A percentile compares a stretch with the other conserved stretches of the same genome.
Conservation (phyloP, 2,113 vertebrate species). For the Martes martes region DNA sequence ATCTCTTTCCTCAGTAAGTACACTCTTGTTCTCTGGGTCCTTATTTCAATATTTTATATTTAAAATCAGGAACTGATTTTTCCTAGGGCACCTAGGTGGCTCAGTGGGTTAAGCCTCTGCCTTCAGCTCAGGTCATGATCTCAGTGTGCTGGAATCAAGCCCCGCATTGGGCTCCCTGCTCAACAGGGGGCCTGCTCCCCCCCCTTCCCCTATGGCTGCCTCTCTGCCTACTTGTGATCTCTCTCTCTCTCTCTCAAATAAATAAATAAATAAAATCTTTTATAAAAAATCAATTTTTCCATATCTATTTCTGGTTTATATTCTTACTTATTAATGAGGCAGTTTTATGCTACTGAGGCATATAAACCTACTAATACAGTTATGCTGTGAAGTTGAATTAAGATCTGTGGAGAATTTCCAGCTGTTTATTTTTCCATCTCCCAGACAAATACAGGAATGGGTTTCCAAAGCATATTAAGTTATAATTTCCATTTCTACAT, state of each 20-base stretch:
- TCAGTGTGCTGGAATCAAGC: too few species aligned
- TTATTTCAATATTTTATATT: not conserved
- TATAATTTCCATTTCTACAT: slow-evolving; percentile 45
- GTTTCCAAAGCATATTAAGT: slow-evolving; percentile 13
- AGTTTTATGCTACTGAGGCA: not conserved
- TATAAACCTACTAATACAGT: slow-evolving; percentile 33
- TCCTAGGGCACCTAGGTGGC: not conserved
- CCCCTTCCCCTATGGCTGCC: too few species aligned
- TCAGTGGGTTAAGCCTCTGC: too few species aligned
- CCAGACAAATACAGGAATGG: not conserved
- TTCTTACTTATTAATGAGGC: slow-evolving; percentile 7
- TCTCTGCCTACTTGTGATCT: too few species aligned
- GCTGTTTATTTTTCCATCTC: slow-evolving; percentile 46
- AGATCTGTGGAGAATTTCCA: slow-evolving; percentile 45
- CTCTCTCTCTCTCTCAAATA: too few species aligned
- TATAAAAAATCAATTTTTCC: not conserved
- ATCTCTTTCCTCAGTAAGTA: not conserved
- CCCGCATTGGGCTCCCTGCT: too few species aligned
- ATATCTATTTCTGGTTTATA: not conserved
- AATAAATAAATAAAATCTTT: too few species aligned
- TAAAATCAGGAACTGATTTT: slow-evolving; percentile 18
- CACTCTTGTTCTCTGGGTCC: not conserved
- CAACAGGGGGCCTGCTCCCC: too few species aligned
- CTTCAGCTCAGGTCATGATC: too few species aligned
- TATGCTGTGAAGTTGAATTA: not conserved